Conservation (phyloP, 2,113 vertebrate genomes). For the Coptodon rendalli region DNA sequence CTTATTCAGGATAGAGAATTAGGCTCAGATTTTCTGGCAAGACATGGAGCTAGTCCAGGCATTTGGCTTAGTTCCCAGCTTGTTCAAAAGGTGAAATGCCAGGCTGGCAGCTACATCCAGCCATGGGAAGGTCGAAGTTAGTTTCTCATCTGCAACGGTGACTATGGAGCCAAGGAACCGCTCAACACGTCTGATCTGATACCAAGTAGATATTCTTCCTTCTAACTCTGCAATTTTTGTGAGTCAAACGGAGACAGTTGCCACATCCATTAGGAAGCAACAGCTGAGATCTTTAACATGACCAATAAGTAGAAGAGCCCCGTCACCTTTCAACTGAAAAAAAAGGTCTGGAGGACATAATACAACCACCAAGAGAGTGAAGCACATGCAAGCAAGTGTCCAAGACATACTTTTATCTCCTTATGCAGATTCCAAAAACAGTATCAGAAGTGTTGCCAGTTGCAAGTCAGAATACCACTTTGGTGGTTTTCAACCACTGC, state of each 20-base stretch:
- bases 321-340: neutral
- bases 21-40: neutral
- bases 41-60: neutral
- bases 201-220: neutral
- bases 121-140: neutral
- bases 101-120: neutral
- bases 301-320: neutral
- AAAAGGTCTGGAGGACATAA: neutral
- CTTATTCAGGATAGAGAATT: neutral
- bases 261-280: neutral
- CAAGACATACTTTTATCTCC: neutral
- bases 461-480: rapidly evolving
- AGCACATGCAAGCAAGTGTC: neutral
- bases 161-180: neutral
- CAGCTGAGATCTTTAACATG: neutral
- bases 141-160: neutral
- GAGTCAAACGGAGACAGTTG: neutral
- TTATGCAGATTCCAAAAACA: neutral
- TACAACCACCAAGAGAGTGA: neutral
- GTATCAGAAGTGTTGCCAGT: neutral
- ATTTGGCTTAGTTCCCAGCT: neutral
- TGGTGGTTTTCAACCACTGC: neutral
- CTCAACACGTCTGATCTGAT: neutral
- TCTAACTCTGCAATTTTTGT: neutral
- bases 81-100: neutral